Evolutionary conservation across 53 echinoderm and acorn worm species (phyloP), one percentile per base, ranked within the genome.

Genomic region (Holothuria scabra): DNA sequence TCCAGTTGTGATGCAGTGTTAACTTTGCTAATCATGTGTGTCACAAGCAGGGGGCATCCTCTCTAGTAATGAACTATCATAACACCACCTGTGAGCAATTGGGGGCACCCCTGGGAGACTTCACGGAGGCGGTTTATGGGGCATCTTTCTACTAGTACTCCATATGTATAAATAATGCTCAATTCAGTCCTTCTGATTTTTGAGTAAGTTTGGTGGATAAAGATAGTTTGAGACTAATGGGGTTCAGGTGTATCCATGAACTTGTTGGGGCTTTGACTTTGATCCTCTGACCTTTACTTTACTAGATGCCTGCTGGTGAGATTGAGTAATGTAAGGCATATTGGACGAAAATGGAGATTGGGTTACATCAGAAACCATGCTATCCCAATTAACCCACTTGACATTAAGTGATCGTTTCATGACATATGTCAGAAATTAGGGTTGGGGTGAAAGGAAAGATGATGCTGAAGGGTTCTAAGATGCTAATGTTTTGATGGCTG

Each of bases 381-480:
- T 38, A 69, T 41, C 69, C 69, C 69, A 69, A 69, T 69, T 69
- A 69, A 69, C 69, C 69, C 38, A 34, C 34, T 69, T 69, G 69
- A 69, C 69, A 69, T 35, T 18, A 68, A 69, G 69, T 69, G 69
- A 69, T 41, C 34, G 21, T 69, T 69, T 69, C 19, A 34, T 69
- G 69, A 34, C 69, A 69, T 34, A 34, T 69, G 69, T 69, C 69
- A 69, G 38, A 41, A 30, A 69, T 52, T 52, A 52, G 52, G 52
- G 52, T 52, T 52, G 52, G 52, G 18, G 52, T 52, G 18, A 52
- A 52, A 52, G 14, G 11, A 18, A 52, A 52, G 52, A 52, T 52
- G 52, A 52, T 52, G 16, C 52, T 52, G 52, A 52, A 52, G 52
- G 16, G 1, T 52, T 52, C 52, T 52, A 8, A 18, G 52, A 52